Evolutionary conservation across 2,888 invertebrate genomes (phyloP), one percentile per base, ranked within the genome.

Genomic region (Diaprepes abbreviatus): DNA sequence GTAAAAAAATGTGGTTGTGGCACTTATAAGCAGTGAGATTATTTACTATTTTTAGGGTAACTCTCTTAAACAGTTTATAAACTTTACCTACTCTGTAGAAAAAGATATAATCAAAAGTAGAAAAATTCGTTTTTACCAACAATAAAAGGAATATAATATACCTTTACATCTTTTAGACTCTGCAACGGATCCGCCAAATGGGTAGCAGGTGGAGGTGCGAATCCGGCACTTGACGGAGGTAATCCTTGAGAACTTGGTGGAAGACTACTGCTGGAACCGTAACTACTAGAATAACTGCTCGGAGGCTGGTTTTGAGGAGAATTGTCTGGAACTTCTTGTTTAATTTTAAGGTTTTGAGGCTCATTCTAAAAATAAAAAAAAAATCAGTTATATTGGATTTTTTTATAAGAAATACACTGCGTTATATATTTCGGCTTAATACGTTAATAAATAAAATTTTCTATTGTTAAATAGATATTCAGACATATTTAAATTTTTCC

Each of bases 121-220:
- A 6, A 4, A 6, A 3, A 3, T 4, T 3, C 28, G 3, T 6
- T 28, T 6, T 4, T 3, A 28, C 28, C 28, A 28, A 3, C 6
- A 28, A 4, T 28, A 4, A 28, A 28, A 28, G 6, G 6, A 28
- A 28, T 28, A 28, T 28, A 28, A 28, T 28, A 9, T 58, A 93
- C 92, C 86, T 93, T 93, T 0, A 93, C 92, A 82, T 93, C 93
- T 80, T 92, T 92, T 6, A 93, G 84, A 74, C 92, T 92, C 79
- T 93, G 93, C 73, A 93, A 81, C 2, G 93, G 93, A 85, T 93
- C 92, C 3, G 65, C 63, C 57, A 74, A 70, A 3, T 76, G 76
- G 2, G 70, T 70, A 21, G 72, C 75, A 28, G 77, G 73, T 3
- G 79, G 75, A 5, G 79, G 79, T 0, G 17, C 79, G 0, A 79